Conservation (phyloP, 2,113 vertebrate genomes). For the Irena cyanogastra region DNA sequence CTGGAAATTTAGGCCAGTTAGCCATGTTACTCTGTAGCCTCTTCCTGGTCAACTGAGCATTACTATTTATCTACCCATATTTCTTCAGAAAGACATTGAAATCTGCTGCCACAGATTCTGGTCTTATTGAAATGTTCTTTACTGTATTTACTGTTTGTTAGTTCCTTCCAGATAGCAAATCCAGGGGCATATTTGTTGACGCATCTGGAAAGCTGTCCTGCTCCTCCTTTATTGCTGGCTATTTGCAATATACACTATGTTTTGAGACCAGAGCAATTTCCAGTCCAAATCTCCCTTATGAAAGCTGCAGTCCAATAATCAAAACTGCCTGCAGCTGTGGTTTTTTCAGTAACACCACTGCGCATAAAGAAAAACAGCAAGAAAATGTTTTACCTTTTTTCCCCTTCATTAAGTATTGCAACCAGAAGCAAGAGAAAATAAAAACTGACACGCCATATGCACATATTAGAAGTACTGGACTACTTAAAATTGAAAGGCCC, state of each 20-base stretch:
- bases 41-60: not conserved
- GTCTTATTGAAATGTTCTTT: not conserved
- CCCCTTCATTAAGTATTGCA: not conserved
- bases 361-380: not conserved
- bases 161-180: not conserved
- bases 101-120: not conserved
- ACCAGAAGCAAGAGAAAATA: not conserved
- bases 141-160: not conserved
- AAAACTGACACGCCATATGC: not conserved
- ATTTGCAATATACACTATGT: not conserved
- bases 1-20: not conserved
- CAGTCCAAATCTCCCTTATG: not conserved
- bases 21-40: not conserved
- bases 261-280: not conserved
- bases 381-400: not conserved
- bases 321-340: not conserved
- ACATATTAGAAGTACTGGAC: not conserved
- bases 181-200: not conserved
- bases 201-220: not conserved
- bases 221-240: not conserved
- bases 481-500: not conserved
- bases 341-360: not conserved
- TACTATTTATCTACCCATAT: not conserved
- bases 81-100: not conserved
- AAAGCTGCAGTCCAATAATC: not conserved